Percentiles rank a stretch among this genome's conserved stretches.
Evolutionary conservation across 2,797 vertebrate species (phyloP).

Genomic region (Myoxocephalus aenaeus): DNA sequence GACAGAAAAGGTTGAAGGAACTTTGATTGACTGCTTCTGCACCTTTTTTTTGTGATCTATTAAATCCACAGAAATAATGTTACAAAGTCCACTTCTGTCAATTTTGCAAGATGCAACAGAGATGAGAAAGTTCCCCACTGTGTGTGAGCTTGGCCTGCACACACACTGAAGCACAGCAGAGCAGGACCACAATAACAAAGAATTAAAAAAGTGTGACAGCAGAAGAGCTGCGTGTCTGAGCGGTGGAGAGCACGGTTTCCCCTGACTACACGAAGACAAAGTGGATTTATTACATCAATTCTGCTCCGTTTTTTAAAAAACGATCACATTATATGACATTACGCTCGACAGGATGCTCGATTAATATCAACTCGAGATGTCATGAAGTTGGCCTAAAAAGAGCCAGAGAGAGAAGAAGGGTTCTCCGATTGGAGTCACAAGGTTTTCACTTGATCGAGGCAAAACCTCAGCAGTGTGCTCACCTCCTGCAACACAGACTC

Average conservation of each 20-base stretch:
- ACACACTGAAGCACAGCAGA: too few species aligned
- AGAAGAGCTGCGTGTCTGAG: too few species aligned
- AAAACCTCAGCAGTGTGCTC: neutral
- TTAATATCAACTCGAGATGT: neutral
- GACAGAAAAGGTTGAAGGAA: neutral
- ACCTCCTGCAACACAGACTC: neutral
- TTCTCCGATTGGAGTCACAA: conserved; percentile 42
- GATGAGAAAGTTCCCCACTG: too few species aligned
- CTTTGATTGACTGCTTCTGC: neutral
- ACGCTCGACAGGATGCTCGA: neutral
- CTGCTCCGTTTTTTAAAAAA: neutral
- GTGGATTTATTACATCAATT: neutral
- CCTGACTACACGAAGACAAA: too few species aligned
- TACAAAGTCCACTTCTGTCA: too few species aligned
- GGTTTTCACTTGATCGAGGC: conserved; percentile 45
- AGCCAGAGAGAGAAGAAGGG: neutral
- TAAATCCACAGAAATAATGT: too few species aligned
- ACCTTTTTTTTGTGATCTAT: too few species aligned
- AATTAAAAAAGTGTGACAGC: too few species aligned
- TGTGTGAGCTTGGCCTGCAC: too few species aligned
- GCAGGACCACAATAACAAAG: too few species aligned
- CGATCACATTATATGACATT: neutral
- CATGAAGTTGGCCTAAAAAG: neutral
- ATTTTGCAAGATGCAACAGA: too few species aligned
- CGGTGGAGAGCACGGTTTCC: too few species aligned